Percentiles rank a stretch among this genome's conserved stretches.
phyloP scores from a whole-genome alignment of 2,113 vertebrate genomes.

The Sardina pilchardus region DNA sequence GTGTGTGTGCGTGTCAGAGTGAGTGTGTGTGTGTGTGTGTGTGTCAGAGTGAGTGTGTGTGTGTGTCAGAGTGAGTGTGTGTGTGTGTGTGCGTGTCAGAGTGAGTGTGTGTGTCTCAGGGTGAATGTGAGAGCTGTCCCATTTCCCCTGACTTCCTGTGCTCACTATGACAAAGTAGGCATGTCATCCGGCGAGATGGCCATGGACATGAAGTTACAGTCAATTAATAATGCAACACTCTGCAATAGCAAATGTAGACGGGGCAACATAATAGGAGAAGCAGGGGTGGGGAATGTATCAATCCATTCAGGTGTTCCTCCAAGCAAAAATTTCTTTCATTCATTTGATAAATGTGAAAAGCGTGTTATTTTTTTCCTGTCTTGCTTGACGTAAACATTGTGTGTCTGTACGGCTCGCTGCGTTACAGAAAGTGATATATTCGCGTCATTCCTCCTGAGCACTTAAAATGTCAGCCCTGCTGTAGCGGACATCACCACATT shows the following conservation, averaged over 20 bases:
- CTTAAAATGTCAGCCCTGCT: conserved; percentile 31
- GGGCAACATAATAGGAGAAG: conserved; percentile 34
- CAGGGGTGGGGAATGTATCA: conserved; percentile 25
- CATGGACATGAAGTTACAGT: conserved; percentile 31
- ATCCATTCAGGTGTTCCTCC: conserved; percentile 20
- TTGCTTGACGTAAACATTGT: background rate
- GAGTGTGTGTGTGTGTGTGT: conserved; percentile 1
- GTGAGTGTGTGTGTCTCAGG: background rate
- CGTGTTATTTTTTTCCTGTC: conserved; percentile 16
- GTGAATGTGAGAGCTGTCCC: conserved; percentile 14
- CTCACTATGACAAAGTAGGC: conserved; percentile 39
- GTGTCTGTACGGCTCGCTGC: conserved; percentile 6
- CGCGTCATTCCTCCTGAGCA: background rate
- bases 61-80: background rate
- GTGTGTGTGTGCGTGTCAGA: conserved; percentile 4
- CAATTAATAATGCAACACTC: conserved; percentile 46
- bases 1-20: conserved; percentile 11
- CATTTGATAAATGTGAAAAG: conserved; percentile 40
- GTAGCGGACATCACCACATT: background rate
- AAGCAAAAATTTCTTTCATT: conserved; percentile 19
- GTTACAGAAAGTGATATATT: background rate
- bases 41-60: background rate
- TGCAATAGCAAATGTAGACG: conserved; percentile 28
- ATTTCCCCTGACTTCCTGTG: conserved; percentile 29
- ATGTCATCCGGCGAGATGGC: conserved; percentile 35